Evolutionary conservation across 2,113 vertebrate species (phyloP).

Genomic region (Blennius ocellaris): DNA sequence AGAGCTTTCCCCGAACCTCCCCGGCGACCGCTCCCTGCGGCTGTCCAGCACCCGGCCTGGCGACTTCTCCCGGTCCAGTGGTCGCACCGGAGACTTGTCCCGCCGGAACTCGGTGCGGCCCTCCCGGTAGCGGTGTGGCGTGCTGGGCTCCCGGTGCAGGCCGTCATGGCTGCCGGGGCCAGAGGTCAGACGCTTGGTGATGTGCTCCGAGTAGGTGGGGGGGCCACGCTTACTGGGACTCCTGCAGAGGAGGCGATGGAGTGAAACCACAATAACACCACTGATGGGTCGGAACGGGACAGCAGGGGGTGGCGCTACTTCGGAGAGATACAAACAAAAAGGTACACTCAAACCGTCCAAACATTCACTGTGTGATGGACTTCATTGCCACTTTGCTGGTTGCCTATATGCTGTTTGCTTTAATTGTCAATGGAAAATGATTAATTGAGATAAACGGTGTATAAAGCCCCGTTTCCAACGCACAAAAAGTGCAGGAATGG

Average conservation of each 20-base stretch:
- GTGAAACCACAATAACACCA: too few species aligned
- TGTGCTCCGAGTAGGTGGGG: slow-evolving; percentile 98
- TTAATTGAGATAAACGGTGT: too few species aligned
- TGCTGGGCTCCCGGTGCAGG: slow-evolving; percentile 95
- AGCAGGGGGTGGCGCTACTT: too few species aligned
- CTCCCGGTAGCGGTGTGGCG: slow-evolving; percentile 95
- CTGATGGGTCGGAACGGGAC: too few species aligned
- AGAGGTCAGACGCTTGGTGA: slow-evolving; percentile 93
- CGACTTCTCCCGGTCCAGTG: slow-evolving; percentile 95
- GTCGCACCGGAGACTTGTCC: slow-evolving; percentile 96
- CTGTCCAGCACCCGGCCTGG: slow-evolving; percentile 93
- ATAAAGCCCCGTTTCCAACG: too few species aligned
- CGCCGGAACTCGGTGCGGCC: slow-evolving; percentile 94
- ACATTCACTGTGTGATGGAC: too few species aligned
- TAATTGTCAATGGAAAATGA: too few species aligned
- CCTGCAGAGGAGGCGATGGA: slow-evolving; percentile 56
- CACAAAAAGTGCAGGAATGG: too few species aligned
- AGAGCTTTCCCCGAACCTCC: slow-evolving; percentile 92
- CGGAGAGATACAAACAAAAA: too few species aligned
- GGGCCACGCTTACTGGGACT: slow-evolving; percentile 98
- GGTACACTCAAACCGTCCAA: too few species aligned
- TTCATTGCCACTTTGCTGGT: too few species aligned
- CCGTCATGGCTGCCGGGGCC: slow-evolving; percentile 91
- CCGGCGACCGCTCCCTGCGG: slow-evolving; percentile 93
- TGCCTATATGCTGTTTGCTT: too few species aligned